These are phyloP conservation scores for Acrocephalus arundinaceus DNA, from an alignment of 2,113 vertebrate species.

Conservation along the genomic window DNA sequence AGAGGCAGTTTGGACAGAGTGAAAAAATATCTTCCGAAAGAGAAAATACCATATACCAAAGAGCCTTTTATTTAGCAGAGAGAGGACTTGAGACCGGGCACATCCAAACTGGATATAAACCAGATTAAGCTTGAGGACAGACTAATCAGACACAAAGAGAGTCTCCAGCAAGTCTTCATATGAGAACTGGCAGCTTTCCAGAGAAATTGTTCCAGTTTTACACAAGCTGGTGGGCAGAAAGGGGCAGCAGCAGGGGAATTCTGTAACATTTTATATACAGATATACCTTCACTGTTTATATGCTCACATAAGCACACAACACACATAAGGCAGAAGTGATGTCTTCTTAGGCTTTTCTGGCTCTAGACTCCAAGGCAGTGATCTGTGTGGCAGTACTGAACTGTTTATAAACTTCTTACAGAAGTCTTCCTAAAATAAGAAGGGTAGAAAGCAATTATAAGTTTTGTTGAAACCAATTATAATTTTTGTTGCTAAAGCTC, in stretches of 20 bases:
- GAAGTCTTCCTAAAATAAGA: conserved; percentile 1
- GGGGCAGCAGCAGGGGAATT: not conserved
- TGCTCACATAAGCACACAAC: not conserved
- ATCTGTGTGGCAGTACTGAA: not conserved
- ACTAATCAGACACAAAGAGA: not conserved
- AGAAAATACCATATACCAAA: not conserved
- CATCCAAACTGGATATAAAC: not conserved
- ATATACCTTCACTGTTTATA: not conserved
- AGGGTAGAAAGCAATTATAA: conserved; percentile 5
- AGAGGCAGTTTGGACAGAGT: not conserved
- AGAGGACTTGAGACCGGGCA: not conserved
- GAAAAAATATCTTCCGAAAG: not conserved
- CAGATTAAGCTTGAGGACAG: not conserved
- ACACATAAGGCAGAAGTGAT: not conserved
- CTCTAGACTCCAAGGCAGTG: not conserved
- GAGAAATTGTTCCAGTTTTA: not conserved
- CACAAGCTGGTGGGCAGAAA: not conserved
- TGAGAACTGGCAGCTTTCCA: not conserved
- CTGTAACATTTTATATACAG: not conserved
- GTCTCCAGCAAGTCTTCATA: not conserved
- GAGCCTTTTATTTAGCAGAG: not conserved
- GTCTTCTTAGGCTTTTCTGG: not conserved
- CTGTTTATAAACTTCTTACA: not conserved
- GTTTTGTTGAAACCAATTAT: conserved; percentile 17
- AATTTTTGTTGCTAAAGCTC: conserved; percentile 1